Evolutionary conservation across 2,113 vertebrate species (phyloP).

Genomic region (Elgaria multicarinata): DNA sequence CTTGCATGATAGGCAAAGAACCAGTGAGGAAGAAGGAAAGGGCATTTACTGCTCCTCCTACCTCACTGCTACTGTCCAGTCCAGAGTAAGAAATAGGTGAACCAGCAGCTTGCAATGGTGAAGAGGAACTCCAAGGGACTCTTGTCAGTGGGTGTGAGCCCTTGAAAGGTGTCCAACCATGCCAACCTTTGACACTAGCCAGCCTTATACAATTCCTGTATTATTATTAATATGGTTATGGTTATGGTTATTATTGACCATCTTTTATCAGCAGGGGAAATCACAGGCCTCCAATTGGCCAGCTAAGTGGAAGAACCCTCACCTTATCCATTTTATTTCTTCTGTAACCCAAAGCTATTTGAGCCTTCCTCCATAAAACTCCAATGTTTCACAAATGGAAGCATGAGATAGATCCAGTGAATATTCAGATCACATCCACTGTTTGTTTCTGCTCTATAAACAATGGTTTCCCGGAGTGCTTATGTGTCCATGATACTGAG

Average conservation of each 20-base stretch:
- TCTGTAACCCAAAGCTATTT: not conserved
- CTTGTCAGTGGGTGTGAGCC: too few relatives aligned
- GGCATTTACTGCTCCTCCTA: too few relatives aligned
- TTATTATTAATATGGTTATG: too few relatives aligned
- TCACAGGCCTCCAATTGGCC: not conserved
- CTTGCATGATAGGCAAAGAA: too few relatives aligned
- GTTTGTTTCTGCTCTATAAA: constrained; percentile 20
- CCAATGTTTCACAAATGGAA: not conserved
- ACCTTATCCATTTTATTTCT: not conserved
- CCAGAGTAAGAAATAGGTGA: too few relatives aligned
- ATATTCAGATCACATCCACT: constrained; percentile 21
- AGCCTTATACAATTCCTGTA: too few relatives aligned
- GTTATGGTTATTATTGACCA: not conserved
- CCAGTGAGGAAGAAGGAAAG: too few relatives aligned
- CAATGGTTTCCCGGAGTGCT: constrained; percentile 10
- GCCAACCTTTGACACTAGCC: too few relatives aligned
- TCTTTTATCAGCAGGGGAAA: not conserved
- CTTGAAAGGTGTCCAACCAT: too few relatives aligned
- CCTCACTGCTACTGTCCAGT: too few relatives aligned
- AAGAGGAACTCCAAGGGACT: too few relatives aligned
- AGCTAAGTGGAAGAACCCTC: not conserved
- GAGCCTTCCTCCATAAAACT: not conserved
- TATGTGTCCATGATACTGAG: not conserved
- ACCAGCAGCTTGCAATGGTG: too few relatives aligned
- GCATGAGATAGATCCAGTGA: not conserved